A percentile compares a stretch with the other conserved stretches of the same genome.
Evolutionary conservation across 1,140 invertebrate genomes (phyloP).

Genomic region (Scaptomyza pallida): DNA sequence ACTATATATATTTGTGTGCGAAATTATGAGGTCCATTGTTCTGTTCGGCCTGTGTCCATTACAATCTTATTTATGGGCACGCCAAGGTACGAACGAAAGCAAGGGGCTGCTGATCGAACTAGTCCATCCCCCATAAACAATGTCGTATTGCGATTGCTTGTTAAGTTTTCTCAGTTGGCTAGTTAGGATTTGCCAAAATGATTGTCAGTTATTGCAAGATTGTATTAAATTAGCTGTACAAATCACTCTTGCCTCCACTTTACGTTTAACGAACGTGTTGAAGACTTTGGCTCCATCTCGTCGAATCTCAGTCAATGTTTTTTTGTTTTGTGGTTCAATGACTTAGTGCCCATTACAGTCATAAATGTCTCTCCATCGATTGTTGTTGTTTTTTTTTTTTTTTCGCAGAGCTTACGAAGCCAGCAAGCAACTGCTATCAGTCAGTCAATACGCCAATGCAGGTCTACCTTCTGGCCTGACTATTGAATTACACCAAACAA

Average conservation of each 20-base stretch:
- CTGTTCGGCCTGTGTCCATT: constrained; percentile 47
- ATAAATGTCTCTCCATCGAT: constrained; percentile 16
- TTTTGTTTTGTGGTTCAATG: constrained; percentile 60
- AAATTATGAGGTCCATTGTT: constrained; percentile 72
- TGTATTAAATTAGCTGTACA: constrained; percentile 44
- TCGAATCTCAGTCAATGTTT: constrained; percentile 15
- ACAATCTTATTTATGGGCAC: constrained; percentile 73
- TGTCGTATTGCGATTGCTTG: constrained; percentile 23
- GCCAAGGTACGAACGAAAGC: not conserved
- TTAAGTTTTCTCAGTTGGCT: constrained; percentile 12
- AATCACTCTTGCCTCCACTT: not conserved
- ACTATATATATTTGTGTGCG: constrained; percentile 50
- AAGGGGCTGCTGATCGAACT: not conserved
- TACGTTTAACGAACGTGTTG: constrained; percentile 13
- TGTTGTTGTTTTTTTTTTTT: constrained; percentile 41
- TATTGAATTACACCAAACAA: constrained; percentile 72
- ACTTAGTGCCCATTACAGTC: constrained; percentile 61
- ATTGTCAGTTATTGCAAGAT: constrained; percentile 31
- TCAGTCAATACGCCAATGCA: constrained; percentile 80
- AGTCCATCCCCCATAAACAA: constrained; percentile 21
- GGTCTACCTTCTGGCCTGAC: constrained; percentile 28
- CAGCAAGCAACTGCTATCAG: constrained; percentile 70
- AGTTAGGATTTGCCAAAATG: constrained; percentile 20
- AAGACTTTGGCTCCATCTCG: constrained; percentile 28
- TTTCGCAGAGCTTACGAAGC: constrained; percentile 45